phyloP scores from a whole-genome alignment of 2,113 vertebrate species.

The Peucedramus taeniatus region DNA sequence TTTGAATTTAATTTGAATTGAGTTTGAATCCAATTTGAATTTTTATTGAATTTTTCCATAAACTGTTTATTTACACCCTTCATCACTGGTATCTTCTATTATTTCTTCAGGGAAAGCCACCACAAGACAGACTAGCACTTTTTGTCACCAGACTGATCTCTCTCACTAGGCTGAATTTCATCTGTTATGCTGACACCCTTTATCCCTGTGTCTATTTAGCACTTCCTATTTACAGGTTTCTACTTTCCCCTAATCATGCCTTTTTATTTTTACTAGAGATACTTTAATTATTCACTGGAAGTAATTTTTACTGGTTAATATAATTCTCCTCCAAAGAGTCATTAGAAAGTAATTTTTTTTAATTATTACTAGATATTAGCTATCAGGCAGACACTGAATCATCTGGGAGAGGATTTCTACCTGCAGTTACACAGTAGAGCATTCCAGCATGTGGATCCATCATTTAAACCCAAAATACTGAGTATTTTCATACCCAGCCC shows the following conservation, averaged over 20 bases:
- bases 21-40: slow-evolving; percentile 14
- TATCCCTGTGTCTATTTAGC: not conserved
- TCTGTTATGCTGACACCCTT: not conserved
- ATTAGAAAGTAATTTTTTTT: not conserved
- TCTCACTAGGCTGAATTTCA: not conserved
- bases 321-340: not conserved
- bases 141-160: not conserved
- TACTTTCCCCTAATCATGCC: not conserved
- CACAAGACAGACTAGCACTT: not conserved
- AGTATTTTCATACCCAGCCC: not conserved
- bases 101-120: not conserved
- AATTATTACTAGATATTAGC: not conserved
- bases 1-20: not conserved
- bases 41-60: not conserved
- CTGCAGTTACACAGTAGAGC: not conserved
- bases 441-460: not conserved
- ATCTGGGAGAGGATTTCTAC: not conserved
- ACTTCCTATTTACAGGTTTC: not conserved
- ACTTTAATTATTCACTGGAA: not conserved
- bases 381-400: not conserved
- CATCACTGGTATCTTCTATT: not conserved
- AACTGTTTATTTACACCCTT: slow-evolving; percentile 18
- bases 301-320: not conserved
- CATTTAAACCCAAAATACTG: not conserved
- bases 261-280: not conserved